Base-by-base conservation (phyloP, 2,113 vertebrate species). In the Caloenas nicobarica region DNA sequence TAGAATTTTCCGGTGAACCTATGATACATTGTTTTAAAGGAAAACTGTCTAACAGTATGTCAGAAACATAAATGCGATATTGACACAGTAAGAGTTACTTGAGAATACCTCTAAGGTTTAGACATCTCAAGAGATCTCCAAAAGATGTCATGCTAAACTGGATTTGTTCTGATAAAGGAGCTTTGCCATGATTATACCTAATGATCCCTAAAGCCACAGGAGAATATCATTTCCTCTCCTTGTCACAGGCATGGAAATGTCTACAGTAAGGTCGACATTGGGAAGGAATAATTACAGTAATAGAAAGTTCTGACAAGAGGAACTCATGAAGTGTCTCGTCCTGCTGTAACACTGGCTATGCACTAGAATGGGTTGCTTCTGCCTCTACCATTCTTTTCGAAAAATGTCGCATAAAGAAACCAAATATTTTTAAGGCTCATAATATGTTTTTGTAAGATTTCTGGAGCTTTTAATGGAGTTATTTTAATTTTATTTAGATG, bases 141-240 rank as follows among this genome's bases (percentile, higher is more conserved):
- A 62, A 46, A 66, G 71, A 69, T 82, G 80, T 95, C 87, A 95
- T 14, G 36, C 74, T 91, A 77, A 92, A 91, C 81, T 91, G 74
- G 54, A 89, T 96, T 87, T 96, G 78, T 80, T 89, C 81, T 86
- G 74, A 88, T 95, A 83, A 89, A 90, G 88, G 44, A 88, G 82
- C 62, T 93, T 90, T 97, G 28, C 71, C 24, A 28, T 76, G 61
- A 95, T 96, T 96, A 85, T 58, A 91, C n/a, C 28, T 94, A 93
- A 96, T 85, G 81, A 96, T 96, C 79, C 53, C 66, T 80, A 86
- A 62, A 95, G 33, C 79, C 64, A 4, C 87, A 58, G 54, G 91
- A 88, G 93, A 95, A 87, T 86, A 88, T 40, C 4, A 9, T 87
- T 96, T 94, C 88, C 61, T 93, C 68, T 93, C 57, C 70, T 58